These are phyloP conservation scores for Xerus inauris DNA, from an alignment of 2,113 vertebrate species.

Conservation along the genomic window DNA sequence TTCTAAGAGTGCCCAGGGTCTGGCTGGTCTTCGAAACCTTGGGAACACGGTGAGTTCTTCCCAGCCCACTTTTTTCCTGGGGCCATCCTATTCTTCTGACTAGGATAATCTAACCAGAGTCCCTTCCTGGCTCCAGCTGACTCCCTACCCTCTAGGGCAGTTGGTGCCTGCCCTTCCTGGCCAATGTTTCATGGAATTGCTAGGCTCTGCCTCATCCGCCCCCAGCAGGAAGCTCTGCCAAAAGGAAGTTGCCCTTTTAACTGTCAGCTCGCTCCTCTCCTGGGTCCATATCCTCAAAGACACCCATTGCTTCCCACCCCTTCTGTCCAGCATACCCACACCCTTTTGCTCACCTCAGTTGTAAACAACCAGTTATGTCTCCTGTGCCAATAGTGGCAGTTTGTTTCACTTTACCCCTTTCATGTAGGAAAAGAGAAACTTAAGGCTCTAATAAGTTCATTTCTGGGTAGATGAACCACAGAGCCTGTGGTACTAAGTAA, in stretches of 20 bases:
- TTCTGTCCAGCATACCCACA: not conserved
- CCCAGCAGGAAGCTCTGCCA: not conserved
- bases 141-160: not conserved
- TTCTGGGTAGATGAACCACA: not conserved
- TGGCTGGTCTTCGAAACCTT: slow-evolving; percentile 96
- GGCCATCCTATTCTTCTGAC: not conserved
- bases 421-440: slow-evolving; percentile 16
- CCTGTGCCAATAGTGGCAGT: not conserved
- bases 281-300: slow-evolving; percentile 8
- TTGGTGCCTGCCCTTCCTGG: not conserved
- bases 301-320: not conserved
- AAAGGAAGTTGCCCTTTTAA: slow-evolving; percentile 29
- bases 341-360: not conserved
- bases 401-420: not conserved
- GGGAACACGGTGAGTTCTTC: slow-evolving; percentile 94
- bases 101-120: not conserved
- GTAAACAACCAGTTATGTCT: not conserved
- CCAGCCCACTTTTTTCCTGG: not conserved
- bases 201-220: not conserved
- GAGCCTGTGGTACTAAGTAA: not conserved
- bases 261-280: not conserved
- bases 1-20: slow-evolving; percentile 94
- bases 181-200: not conserved
- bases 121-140: not conserved
- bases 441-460: not conserved